Conservation (phyloP, 2,888 invertebrate species). For the Gymnosoma rotundatum region DNA sequence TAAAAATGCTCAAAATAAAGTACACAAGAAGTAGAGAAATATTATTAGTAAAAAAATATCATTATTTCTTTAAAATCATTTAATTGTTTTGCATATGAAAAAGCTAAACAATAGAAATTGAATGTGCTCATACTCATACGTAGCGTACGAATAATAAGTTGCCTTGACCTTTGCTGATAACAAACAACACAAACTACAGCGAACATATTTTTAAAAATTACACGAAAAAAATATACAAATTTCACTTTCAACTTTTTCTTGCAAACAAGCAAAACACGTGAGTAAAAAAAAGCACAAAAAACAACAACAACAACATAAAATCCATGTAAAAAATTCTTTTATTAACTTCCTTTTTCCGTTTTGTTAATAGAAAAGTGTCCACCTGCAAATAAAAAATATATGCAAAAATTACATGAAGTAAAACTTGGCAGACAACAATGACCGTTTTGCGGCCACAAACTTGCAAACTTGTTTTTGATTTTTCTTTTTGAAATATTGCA, state of each 20-base stretch:
- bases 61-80: not conserved
- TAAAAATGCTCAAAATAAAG: constrained; percentile 11
- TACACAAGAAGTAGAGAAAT: not conserved
- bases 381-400: constrained; percentile 49
- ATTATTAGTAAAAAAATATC: not conserved
- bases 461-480: constrained; percentile 18
- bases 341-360: constrained; percentile 64
- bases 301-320: constrained; percentile 1
- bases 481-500: not conserved
- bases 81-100: constrained; percentile 24
- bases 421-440: constrained; percentile 19
- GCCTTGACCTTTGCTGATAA: constrained; percentile 66
- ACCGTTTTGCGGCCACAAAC: constrained; percentile 23
- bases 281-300: not conserved
- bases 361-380: constrained; percentile 43
- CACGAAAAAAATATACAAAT: constrained; percentile 27
- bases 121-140: not conserved
- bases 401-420: constrained; percentile 9
- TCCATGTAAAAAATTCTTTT: constrained; percentile 55
- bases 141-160: constrained; percentile 7
- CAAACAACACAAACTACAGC: constrained; percentile 18
- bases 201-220: not conserved
- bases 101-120: constrained; percentile 38
- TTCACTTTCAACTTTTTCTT: constrained; percentile 46
- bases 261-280: not conserved